Evolutionary conservation across 2,113 vertebrate genomes (phyloP).

Genomic region (Paradoxurus hermaphroditus): DNA sequence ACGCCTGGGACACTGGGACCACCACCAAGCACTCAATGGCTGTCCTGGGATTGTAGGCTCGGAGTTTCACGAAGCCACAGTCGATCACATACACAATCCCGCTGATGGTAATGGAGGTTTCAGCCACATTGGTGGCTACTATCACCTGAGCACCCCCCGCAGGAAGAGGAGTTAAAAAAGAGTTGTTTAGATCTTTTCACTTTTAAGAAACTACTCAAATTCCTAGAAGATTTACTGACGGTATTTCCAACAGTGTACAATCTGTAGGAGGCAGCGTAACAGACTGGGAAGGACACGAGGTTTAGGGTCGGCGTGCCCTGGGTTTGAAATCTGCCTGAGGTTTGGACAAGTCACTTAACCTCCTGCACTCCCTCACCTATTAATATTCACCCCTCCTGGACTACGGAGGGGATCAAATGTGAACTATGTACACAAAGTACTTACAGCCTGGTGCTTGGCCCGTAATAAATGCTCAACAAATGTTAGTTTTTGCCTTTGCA

Average conservation of each 20-base stretch:
- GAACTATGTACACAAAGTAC: not conserved
- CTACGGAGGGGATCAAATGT: not conserved
- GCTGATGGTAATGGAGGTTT: conserved; percentile 97
- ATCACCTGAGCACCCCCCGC: conserved; percentile 88
- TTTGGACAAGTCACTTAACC: not conserved
- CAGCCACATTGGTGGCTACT: conserved; percentile 97
- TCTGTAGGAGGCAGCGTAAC: not conserved
- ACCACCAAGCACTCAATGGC: conserved; percentile 97
- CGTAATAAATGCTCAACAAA: not conserved
- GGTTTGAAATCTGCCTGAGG: not conserved
- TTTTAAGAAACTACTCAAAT: conserved; percentile 23
- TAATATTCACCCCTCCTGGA: not conserved
- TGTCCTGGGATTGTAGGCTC: conserved; percentile 94
- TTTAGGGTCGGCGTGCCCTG: not conserved
- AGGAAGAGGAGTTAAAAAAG: not conserved
- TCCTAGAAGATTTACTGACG: not conserved
- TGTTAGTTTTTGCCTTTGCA: not conserved
- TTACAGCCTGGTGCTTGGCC: not conserved
- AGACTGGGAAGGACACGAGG: not conserved
- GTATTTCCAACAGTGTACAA: not conserved
- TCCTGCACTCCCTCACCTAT: not conserved
- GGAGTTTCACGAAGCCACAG: conserved; percentile 97
- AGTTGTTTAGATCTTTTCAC: not conserved
- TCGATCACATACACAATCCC: conserved; percentile 95
- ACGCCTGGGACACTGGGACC: conserved; percentile 96